Percentiles rank a stretch among this genome's conserved stretches.
Conservation (phyloP, 2,888 invertebrate genomes). For the Lepidonotus clava region DNA sequence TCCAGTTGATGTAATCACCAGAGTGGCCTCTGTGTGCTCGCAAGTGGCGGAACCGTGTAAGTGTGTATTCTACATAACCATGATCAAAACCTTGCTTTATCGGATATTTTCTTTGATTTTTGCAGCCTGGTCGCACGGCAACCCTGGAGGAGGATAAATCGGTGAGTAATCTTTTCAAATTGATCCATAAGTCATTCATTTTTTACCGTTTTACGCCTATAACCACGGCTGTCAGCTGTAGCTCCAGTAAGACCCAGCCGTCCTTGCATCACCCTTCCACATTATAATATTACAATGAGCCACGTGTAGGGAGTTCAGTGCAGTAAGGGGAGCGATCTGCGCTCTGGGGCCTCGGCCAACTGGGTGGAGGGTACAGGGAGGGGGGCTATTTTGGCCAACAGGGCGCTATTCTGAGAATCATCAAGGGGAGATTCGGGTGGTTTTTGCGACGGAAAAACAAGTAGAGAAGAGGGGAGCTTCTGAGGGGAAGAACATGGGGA, state of each 20-base stretch:
- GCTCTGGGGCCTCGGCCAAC: too few species aligned
- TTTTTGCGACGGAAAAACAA: too few species aligned
- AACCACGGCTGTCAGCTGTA: neutral
- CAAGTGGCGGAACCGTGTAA: too few species aligned
- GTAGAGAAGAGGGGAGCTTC: too few species aligned
- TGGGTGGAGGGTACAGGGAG: too few species aligned
- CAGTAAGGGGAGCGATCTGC: too few species aligned
- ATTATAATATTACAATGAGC: slow-evolving; percentile 56
- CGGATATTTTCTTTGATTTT: slow-evolving; percentile 60
- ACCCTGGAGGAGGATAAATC: slow-evolving; percentile 78
- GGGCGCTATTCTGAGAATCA: too few species aligned
- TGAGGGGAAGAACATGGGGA: too few species aligned
- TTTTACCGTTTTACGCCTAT: neutral
- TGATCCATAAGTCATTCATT: neutral
- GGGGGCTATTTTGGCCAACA: too few species aligned
- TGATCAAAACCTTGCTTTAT: neutral
- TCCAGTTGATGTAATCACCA: too few species aligned
- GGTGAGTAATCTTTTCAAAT: slow-evolving; percentile 64
- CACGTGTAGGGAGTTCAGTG: slow-evolving; percentile 23
- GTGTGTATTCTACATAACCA: neutral
- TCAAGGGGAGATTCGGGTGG: too few species aligned
- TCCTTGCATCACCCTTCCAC: slow-evolving; percentile 45
- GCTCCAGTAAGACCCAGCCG: neutral
- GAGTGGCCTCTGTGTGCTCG: too few species aligned
- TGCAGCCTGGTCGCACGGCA: slow-evolving; percentile 82